Base-by-base conservation (phyloP, 2,797 vertebrate genomes). In the Onychomys leucogaster region DNA sequence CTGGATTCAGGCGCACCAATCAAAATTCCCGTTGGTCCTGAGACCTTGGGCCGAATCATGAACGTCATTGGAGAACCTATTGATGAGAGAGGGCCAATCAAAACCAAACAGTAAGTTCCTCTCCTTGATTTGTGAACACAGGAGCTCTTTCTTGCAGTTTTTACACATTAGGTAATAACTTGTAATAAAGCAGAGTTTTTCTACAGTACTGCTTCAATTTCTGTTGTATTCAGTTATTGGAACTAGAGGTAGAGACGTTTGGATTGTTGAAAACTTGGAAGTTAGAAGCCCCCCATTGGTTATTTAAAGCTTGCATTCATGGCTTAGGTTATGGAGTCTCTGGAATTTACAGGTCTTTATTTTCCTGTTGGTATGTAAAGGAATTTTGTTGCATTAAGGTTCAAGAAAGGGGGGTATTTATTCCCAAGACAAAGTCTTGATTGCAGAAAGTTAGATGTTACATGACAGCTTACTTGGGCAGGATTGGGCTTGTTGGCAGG, bases 1-100 rank as follows among this genome's bases (percentile, higher is more conserved):
- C 98, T 99, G 98, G 99, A 99, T 98, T 99, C 99, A 0, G 99
- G 99, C 0, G 99, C 99, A 0, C 99, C 99, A 89, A 99, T 99
- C 98, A 99, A 99, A 98, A 99, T 99, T 98, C 99, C 99, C 6
- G 99, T 99, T n/a, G 99, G 99, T 59, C 99, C 99, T 0, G 99
- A 99, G 98, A 99, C 99, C 0, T 98, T 99, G 94, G 99, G 99
- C 83, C 99, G 99, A 98, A 99, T 99, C 97, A 99, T 99, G 99
- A 99, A 99, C 89, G 99, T 99, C 97, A 99, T 99, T 0, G 99
- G 99, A 5, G 99, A 99, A 46, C 99, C 99, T 95, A 99, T 99
- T 46, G 99, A 99, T 0, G 99, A 99, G 98, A 99, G 99, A 97
- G 99, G 99, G 81, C 99, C 99, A 96, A 99, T 99, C 98, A 99